These are phyloP conservation scores for Penaeus indicus DNA, from an alignment of 1,140 invertebrate species.

Conservation along the genomic window DNA sequence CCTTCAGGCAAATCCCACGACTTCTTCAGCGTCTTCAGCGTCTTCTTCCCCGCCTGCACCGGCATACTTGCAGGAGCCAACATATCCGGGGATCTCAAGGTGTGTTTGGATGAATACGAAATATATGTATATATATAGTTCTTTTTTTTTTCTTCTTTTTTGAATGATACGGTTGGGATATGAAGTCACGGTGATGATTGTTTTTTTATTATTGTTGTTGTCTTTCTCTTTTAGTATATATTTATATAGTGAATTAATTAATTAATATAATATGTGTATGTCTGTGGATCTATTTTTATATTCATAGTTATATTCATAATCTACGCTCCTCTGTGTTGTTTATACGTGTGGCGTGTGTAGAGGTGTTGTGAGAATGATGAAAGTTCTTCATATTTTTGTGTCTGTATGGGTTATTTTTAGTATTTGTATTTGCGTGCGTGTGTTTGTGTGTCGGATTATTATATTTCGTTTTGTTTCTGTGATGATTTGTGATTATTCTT, in stretches of 20 bases:
- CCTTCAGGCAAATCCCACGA: slow-evolving; percentile 80
- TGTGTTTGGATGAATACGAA: slow-evolving; percentile 69
- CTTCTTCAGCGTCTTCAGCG: slow-evolving; percentile 95
- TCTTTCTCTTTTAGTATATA: neutral
- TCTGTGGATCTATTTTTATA: neutral
- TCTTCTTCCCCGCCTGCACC: slow-evolving; percentile 97
- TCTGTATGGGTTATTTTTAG: neutral
- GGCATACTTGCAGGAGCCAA: slow-evolving; percentile 81
- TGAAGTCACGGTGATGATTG: neutral
- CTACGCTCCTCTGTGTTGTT: neutral
- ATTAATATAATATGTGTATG: neutral
- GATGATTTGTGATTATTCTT: neutral
- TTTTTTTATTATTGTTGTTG: neutral
- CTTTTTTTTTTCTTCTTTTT: neutral
- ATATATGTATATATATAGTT: neutral
- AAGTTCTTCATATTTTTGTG: neutral
- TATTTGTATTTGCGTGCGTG: neutral
- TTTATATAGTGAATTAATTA: too few species aligned
- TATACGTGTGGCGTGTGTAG: neutral
- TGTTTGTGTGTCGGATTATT: neutral
- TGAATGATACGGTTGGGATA: neutral
- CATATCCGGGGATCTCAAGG: slow-evolving; percentile 93
- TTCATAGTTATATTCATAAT: neutral
- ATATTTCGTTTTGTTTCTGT: neutral
- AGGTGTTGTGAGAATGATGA: neutral